Evolutionary conservation across 2,797 vertebrate species (phyloP).

Genomic region (Gambelia wislizenii): DNA sequence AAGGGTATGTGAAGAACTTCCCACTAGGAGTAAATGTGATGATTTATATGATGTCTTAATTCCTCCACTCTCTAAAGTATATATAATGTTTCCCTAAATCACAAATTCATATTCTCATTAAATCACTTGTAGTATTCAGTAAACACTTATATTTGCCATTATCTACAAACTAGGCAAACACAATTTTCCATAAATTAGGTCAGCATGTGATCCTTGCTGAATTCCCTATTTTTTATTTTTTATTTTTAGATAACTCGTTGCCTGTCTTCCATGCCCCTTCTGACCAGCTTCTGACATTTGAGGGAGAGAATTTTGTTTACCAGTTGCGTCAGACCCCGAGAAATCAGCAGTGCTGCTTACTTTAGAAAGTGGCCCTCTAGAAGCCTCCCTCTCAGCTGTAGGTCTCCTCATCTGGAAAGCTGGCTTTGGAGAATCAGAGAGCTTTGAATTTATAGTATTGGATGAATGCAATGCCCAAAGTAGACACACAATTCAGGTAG

Average conservation of each 20-base stretch:
- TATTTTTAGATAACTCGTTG: conserved; percentile 76
- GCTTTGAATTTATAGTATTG: conserved; percentile 79
- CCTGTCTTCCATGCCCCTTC: conserved; percentile 82
- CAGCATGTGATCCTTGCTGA: conserved; percentile 53
- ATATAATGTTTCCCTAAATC: background rate
- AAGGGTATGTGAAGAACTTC: background rate
- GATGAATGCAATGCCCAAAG: conserved; percentile 85
- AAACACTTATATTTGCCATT: background rate
- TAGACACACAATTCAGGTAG: conserved; percentile 73
- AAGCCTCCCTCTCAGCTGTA: conserved; percentile 80
- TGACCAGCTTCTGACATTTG: conserved; percentile 80
- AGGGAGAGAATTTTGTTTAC: conserved; percentile 87
- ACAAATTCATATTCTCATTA: background rate
- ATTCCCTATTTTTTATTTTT: conserved; percentile 67
- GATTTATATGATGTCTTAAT: conserved; percentile 1
- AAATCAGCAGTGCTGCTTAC: conserved; percentile 85
- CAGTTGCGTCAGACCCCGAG: conserved; percentile 85
- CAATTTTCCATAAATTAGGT: conserved; percentile 8
- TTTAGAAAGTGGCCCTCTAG: conserved; percentile 77
- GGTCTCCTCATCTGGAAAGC: conserved; percentile 88
- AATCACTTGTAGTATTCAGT: background rate
- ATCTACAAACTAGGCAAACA: background rate
- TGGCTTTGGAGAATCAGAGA: conserved; percentile 63
- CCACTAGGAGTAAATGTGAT: fast-evolving
- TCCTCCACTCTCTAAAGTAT: background rate